phyloP scores from a whole-genome alignment of 2,113 vertebrate genomes.

The Chloropsis cyanopogon region DNA sequence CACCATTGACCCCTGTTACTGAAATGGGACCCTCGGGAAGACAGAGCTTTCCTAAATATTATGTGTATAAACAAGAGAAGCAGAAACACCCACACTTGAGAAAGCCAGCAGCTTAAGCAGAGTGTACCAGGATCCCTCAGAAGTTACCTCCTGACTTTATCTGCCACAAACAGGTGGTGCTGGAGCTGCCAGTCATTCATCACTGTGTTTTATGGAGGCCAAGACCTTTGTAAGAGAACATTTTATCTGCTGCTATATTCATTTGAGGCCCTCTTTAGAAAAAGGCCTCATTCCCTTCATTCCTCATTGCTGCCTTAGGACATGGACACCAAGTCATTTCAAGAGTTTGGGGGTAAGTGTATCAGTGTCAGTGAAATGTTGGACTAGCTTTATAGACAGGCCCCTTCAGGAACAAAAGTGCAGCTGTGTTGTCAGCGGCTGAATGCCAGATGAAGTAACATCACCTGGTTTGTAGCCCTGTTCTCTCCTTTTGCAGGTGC shows the following conservation, averaged over 20 bases:
- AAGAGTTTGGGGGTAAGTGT: background rate
- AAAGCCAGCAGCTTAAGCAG: background rate
- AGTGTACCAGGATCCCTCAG: background rate
- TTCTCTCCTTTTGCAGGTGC: background rate
- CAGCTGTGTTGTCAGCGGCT: background rate
- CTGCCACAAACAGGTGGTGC: background rate
- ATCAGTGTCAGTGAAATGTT: background rate
- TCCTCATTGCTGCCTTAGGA: background rate
- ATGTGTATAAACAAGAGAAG: conserved; percentile 50
- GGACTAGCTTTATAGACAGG: background rate
- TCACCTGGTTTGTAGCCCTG: background rate
- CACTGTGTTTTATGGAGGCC: background rate
- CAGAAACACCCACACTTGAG: conserved; percentile 28
- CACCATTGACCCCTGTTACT: conserved; percentile 45
- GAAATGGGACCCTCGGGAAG: conserved; percentile 47
- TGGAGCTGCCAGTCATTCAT: background rate
- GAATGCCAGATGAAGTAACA: background rate
- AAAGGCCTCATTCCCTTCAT: background rate
- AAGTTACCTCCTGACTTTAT: background rate
- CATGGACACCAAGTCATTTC: background rate
- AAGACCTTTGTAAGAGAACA: background rate
- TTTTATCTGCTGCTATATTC: background rate
- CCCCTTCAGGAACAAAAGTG: background rate
- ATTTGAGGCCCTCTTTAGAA: background rate
- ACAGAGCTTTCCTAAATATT: conserved; percentile 58